Base-by-base conservation (phyloP, 2,113 vertebrate species). In the Penelope pileata region DNA sequence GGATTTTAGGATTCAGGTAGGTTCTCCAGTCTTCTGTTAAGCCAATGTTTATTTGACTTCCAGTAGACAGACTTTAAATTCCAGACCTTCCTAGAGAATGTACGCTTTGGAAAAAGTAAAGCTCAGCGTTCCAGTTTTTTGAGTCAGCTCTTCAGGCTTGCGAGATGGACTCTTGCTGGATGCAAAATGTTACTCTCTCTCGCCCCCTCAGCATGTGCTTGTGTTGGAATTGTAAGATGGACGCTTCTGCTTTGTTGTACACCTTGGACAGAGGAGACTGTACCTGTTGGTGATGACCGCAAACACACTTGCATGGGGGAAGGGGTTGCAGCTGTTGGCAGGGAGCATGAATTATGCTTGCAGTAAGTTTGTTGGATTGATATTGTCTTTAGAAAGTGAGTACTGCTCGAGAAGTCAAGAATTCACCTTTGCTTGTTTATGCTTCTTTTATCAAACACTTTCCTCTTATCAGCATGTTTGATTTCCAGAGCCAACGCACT, bases 31-130 rank as follows among this genome's bases (percentile, higher is more conserved):
- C 42, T 89, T 67, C 63, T 54, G 10, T 77, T 48, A 78, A 89
- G 40, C 14, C n/a, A 63, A 24, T 86, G 87, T 89, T 93, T 86
- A 38, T 81, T 84, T 87, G 53, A 54, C 22, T 88, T 88, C 13
- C 17, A 40, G 34, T 2, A 48, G 26, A 48, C 9, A 30, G 82
- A 76, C 74, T 59, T 87, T 36, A 42, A 63, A 47, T 79, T 75
- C 19, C 14, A 75, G 34, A 16, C 32, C 7, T 88, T 75, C 82
- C 78, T 43, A 30, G 60, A 14, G 26, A 47, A 12, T 24, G 2
- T 69, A 5, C 59, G 54, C 23, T 85, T 85, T 73, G 62, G 43
- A 90, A 86, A 40, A 72, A 23, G 12, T 83, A 43, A 73, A 88
- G 29, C 69, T 83, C 36, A 19, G 4, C 13, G 34, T 85, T 85